Evolutionary conservation across 1,140 invertebrate genomes (phyloP), one percentile per base, ranked within the genome.

Genomic region (Drosophila azteca): DNA sequence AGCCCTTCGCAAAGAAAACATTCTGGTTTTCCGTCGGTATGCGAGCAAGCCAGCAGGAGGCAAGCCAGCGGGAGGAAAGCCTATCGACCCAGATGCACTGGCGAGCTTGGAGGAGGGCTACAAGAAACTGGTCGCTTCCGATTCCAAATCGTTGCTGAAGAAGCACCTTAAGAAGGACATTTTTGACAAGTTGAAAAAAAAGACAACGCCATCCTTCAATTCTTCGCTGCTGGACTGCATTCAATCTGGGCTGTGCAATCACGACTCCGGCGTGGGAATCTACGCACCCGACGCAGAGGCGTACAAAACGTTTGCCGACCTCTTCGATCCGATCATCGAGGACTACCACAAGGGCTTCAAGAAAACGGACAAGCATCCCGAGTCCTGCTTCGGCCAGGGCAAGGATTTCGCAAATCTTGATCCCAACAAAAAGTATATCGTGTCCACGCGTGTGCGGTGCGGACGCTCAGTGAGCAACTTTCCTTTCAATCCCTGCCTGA

Each of bases 301-400:
- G 13, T 99, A 99, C 93, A 95, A 94, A 59, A 93, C 96, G 1
- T 99, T 99, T 91, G 94, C 96, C 49, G 96, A 96, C 48, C 93
- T 99, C 48, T 99, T 99, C 87, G 96, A 99, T 93, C 97, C 97
- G 80, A 97, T 99, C 93, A 99, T 99, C 89, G 96, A 98, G 82
- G 97, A 98, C 84, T 99, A 98, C 93, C 97, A 99, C 92, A 94
- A 93, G 83, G 97, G 97, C 74, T 98, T 98, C 93, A 96, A 96
- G 93, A 96, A 96, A 91, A 95, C 94, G 65, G 96, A 97, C 92
- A 96, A 96, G 87, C 98, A 99, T 92, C 98, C 98, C 0, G 92
- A 95, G 13, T 95, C 95, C 91, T 96, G 98, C 93, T 99, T 97
- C 92, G 98, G 98, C 84, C 96, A 98, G 92, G 95, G 96, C 22